Evolutionary conservation across 2,888 invertebrate species (phyloP).

Genomic region (Brachycybe producta): DNA sequence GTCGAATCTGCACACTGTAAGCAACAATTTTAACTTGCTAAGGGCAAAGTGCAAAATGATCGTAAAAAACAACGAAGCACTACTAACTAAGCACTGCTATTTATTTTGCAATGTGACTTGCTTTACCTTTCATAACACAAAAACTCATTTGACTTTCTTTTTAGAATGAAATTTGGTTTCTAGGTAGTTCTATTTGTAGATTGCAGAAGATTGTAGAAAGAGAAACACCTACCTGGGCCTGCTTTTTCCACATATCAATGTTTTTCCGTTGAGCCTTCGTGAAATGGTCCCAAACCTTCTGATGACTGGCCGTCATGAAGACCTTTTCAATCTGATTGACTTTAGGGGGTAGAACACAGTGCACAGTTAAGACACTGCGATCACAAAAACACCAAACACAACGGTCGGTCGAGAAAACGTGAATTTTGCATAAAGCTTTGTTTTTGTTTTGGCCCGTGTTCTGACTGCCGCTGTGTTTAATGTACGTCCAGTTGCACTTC

Average conservation of each 20-base stretch:
- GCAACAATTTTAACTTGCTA: too few relatives aligned
- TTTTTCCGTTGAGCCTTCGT: conserved; percentile 98
- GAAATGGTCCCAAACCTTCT: conserved; percentile 99
- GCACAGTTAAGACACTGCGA: conserved; percentile 18
- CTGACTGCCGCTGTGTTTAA: background rate
- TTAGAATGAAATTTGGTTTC: too few relatives aligned
- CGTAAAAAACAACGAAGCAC: too few relatives aligned
- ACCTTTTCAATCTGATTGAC: conserved; percentile 99
- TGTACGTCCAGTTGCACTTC: too few relatives aligned
- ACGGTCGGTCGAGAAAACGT: too few relatives aligned
- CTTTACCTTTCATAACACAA: too few relatives aligned
- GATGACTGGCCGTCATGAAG: conserved; percentile 87
- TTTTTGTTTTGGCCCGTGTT: background rate
- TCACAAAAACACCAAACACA: conserved; percentile 10
- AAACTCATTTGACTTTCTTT: too few relatives aligned
- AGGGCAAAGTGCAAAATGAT: too few relatives aligned
- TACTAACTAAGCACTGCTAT: too few relatives aligned
- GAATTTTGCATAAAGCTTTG: background rate
- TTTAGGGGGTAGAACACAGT: conserved; percentile 38
- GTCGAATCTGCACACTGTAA: too few relatives aligned
- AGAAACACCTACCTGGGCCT: conserved; percentile 83
- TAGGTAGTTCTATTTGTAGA: background rate
- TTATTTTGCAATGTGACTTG: too few relatives aligned
- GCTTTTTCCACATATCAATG: conserved; percentile 95
- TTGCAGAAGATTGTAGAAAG: background rate